Percentiles rank a stretch among this genome's conserved stretches.
Evolutionary conservation across 2,888 invertebrate species (phyloP).

Genomic region (Apamea epomidion): DNA sequence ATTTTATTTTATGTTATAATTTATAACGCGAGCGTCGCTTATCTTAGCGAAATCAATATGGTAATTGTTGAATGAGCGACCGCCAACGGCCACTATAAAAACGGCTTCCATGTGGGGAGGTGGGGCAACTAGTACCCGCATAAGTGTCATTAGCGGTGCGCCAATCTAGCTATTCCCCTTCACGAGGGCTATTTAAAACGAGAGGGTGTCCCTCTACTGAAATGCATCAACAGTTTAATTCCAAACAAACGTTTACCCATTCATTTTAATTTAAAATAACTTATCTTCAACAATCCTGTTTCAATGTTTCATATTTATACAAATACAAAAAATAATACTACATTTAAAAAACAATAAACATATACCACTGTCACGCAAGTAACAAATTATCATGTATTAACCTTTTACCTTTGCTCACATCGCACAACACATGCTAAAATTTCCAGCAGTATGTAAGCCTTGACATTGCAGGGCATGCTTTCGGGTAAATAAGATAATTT

Average conservation of each 20-base stretch:
- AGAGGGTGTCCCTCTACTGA: constrained; percentile 81
- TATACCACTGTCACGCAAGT: constrained; percentile 29
- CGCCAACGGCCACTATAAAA: constrained; percentile 78
- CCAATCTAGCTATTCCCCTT: constrained; percentile 86
- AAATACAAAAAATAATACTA: constrained; percentile 17
- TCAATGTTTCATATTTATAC: constrained; percentile 35
- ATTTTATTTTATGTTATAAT: constrained; percentile 70
- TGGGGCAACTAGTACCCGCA: constrained; percentile 83
- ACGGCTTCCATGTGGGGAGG: constrained; percentile 71
- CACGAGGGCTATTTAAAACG: constrained; percentile 80
- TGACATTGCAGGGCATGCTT: constrained; percentile 56
- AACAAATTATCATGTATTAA: constrained; percentile 53
- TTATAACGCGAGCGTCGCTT: constrained; percentile 70
- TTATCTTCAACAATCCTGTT: constrained; percentile 44
- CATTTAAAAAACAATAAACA: constrained; percentile 19
- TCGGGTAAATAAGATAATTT: constrained; percentile 51
- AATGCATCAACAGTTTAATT: constrained; percentile 77
- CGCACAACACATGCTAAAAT: constrained; percentile 41
- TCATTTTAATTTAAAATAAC: constrained; percentile 62
- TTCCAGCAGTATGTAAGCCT: constrained; percentile 37
- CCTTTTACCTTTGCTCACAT: constrained; percentile 57
- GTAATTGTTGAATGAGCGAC: constrained; percentile 75
- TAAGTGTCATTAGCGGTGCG: constrained; percentile 84
- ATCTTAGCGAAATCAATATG: constrained; percentile 84
- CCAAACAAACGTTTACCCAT: constrained; percentile 58